Percentiles rank a stretch among this genome's conserved stretches.
Evolutionary conservation across 1,140 invertebrate species (phyloP).

Genomic region (Protaetia brevitarsis): DNA sequence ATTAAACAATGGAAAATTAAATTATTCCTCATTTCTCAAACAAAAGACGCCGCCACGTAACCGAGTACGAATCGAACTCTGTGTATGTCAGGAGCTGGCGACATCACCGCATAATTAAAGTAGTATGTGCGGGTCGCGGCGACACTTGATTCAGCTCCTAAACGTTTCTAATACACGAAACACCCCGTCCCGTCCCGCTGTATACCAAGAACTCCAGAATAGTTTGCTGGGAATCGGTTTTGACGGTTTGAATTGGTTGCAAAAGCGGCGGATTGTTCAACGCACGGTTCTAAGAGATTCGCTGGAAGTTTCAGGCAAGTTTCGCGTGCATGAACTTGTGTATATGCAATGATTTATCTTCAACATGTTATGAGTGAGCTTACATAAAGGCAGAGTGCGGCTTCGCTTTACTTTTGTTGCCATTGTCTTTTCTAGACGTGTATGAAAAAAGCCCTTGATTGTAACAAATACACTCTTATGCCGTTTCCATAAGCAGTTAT

Average conservation of each 20-base stretch:
- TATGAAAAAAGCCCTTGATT: not conserved
- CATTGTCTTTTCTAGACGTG: conserved; percentile 1
- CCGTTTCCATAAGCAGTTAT: too few relatives aligned
- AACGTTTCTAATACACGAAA: not conserved
- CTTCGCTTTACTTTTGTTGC: not conserved
- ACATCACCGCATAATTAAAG: not conserved
- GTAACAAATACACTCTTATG: too few relatives aligned
- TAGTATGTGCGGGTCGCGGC: not conserved
- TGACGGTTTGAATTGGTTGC: not conserved
- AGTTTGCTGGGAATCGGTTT: not conserved
- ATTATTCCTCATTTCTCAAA: not conserved
- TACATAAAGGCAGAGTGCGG: not conserved
- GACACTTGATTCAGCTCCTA: not conserved
- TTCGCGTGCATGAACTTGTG: not conserved
- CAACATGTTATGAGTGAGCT: not conserved
- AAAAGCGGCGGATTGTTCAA: not conserved
- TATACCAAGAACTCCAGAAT: not conserved
- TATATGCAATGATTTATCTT: conserved; percentile 17
- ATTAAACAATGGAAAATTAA: conserved; percentile 6
- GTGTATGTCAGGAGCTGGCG: not conserved
- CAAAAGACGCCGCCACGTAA: not conserved
- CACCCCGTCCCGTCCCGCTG: not conserved
- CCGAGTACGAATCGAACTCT: not conserved
- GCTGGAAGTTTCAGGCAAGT: not conserved
- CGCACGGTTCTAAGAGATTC: not conserved